phyloP scores from a whole-genome alignment of 2,888 invertebrate genomes.

The Meta bourneti region DNA sequence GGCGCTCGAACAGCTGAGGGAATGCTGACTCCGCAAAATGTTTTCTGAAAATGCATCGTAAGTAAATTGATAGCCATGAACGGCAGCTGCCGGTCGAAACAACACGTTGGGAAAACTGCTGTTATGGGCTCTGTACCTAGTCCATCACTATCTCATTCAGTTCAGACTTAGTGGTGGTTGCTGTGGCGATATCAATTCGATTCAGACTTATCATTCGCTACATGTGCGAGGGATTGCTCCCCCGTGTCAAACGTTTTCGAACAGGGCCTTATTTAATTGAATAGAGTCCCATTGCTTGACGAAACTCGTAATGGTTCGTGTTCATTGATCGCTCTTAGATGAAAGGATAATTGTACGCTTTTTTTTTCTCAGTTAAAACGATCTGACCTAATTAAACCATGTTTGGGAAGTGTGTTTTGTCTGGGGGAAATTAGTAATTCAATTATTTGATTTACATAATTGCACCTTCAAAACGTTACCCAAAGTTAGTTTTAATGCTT shows the following conservation, averaged over 20 bases:
- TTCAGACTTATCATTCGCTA: not conserved
- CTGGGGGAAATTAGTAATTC: no score
- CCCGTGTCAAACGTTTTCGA: not conserved
- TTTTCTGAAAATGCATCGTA: slow-evolving; percentile 3
- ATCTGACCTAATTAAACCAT: no score
- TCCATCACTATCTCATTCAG: slow-evolving; percentile 6
- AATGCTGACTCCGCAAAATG: slow-evolving; percentile 32
- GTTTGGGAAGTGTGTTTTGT: no score
- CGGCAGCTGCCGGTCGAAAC: slow-evolving; percentile 8
- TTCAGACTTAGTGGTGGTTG: not conserved
- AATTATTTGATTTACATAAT: no score
- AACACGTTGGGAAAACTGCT: not conserved
- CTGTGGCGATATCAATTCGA: not conserved
- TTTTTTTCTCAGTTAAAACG: no score
- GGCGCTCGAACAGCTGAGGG: not conserved
- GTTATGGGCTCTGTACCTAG: not conserved
- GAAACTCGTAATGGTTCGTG: no score
- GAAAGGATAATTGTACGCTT: no score
- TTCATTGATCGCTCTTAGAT: no score
- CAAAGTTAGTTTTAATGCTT: no score
- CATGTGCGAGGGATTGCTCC: not conserved
- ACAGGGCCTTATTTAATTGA: not conserved
- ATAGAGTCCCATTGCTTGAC: not conserved
- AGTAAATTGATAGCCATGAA: slow-evolving; percentile 37
- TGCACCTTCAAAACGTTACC: no score